Percentiles rank a stretch among this genome's conserved stretches.
These are phyloP conservation scores for Dolichotis patagonum DNA, from an alignment of 2,113 vertebrate genomes.

Conservation along the genomic window DNA sequence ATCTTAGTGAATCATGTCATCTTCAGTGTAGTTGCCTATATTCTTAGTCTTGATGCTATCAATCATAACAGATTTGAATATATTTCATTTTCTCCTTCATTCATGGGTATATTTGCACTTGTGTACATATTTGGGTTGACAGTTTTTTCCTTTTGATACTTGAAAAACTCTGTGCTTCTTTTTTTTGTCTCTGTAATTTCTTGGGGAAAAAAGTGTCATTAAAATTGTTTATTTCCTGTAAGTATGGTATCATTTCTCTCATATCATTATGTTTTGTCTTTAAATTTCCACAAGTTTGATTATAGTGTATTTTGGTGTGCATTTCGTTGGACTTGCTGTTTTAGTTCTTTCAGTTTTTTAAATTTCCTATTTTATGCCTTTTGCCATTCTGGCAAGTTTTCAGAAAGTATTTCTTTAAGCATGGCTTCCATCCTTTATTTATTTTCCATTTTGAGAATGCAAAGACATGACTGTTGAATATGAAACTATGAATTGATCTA, in stretches of 20 bases:
- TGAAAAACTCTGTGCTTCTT: neutral
- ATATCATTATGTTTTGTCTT: neutral
- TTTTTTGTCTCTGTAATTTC: neutral
- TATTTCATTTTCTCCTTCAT: neutral
- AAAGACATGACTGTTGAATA: neutral
- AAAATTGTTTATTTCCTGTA: neutral
- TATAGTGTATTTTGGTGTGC: neutral
- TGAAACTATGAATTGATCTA: neutral
- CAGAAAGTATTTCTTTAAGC: neutral
- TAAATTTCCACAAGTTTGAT: slow-evolving; percentile 18
- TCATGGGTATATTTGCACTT: slow-evolving; percentile 31
- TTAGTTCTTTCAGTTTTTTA: neutral
- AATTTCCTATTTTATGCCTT: neutral
- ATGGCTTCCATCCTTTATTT: neutral
- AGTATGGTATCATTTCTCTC: neutral
- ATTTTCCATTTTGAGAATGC: neutral
- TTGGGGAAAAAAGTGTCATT: neutral
- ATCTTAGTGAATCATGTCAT: too few species aligned
- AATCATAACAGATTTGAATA: too few species aligned
- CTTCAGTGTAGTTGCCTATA: too few species aligned
- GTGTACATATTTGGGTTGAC: neutral
- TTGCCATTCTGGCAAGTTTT: slow-evolving; percentile 13
- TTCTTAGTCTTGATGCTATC: too few species aligned
- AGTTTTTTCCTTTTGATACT: neutral
- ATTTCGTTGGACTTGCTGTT: neutral